Percentiles rank a stretch among this genome's conserved stretches.
Conservation (phyloP, 2,113 vertebrate species). For the Monopterus albus region DNA sequence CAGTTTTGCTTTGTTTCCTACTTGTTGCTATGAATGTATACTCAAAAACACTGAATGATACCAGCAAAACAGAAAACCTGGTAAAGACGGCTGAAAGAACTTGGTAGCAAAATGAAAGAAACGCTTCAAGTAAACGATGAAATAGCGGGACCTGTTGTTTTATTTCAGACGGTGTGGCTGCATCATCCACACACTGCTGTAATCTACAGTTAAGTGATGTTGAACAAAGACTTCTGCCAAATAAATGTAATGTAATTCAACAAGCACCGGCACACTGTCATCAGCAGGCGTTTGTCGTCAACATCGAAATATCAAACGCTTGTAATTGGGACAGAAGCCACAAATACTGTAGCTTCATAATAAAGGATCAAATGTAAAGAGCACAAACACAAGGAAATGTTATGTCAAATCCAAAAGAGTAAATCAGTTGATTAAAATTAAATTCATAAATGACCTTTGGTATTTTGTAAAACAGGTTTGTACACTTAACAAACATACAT, state of each 20-base stretch:
- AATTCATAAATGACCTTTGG: too few relatives aligned
- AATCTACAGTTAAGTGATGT: neutral
- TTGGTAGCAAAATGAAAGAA: conserved; percentile 8
- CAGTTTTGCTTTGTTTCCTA: neutral
- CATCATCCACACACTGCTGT: neutral
- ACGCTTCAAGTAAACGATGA: neutral
- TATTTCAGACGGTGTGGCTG: neutral
- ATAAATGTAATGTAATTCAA: neutral
- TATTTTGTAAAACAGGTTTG: too few relatives aligned
- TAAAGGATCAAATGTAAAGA: too few relatives aligned
- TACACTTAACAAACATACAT: too few relatives aligned
- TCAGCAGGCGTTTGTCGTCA: too few relatives aligned
- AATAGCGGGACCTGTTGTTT: neutral
- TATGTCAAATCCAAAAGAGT: too few relatives aligned
- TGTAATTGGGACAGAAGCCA: too few relatives aligned
- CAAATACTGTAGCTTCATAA: too few relatives aligned
- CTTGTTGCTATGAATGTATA: neutral
- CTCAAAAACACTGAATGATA: neutral
- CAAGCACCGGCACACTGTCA: neutral
- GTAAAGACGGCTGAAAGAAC: conserved; percentile 6
- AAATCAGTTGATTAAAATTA: too few relatives aligned
- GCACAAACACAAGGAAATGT: too few relatives aligned
- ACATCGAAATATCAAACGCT: too few relatives aligned
- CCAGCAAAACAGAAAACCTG: neutral
- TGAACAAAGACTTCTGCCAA: neutral